phyloP scores from a whole-genome alignment of 2,113 vertebrate genomes.

The Hydrolagus affinis region DNA sequence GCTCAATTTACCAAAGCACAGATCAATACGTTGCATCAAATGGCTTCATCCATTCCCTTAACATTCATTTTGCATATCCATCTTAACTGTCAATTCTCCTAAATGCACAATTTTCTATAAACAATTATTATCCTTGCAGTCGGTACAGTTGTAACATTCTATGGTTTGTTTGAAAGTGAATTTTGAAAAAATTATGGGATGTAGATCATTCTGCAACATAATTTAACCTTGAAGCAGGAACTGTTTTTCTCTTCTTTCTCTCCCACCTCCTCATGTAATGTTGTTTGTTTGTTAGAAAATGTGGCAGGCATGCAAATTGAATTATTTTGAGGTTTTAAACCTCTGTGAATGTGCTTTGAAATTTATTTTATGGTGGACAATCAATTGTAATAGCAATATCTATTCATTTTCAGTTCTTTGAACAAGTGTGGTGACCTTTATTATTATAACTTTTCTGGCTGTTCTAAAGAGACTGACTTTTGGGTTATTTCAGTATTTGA shows the following conservation, averaged over 20 bases:
- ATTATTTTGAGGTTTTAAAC: background rate
- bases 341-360: background rate
- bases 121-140: background rate
- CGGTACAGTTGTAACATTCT: too few species aligned
- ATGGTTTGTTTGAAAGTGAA: too few species aligned
- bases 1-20: conserved; percentile 3
- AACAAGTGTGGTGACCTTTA: too few species aligned
- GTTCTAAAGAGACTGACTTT: too few species aligned
- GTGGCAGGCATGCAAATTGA: background rate
- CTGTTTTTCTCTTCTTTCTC: background rate
- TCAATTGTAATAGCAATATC: background rate
- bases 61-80: background rate
- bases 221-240: background rate
- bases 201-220: background rate
- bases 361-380: background rate
- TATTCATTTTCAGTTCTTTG: background rate
- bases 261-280: background rate
- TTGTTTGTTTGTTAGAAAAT: background rate
- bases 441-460: too few species aligned
- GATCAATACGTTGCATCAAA: background rate
- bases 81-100: background rate
- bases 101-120: background rate
- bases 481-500: too few species aligned
- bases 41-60: background rate
- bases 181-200: too few species aligned